Evolutionary conservation across 2,797 vertebrate genomes (phyloP), one percentile per base, ranked within the genome.

Genomic region (Bradypus variegatus): DNA sequence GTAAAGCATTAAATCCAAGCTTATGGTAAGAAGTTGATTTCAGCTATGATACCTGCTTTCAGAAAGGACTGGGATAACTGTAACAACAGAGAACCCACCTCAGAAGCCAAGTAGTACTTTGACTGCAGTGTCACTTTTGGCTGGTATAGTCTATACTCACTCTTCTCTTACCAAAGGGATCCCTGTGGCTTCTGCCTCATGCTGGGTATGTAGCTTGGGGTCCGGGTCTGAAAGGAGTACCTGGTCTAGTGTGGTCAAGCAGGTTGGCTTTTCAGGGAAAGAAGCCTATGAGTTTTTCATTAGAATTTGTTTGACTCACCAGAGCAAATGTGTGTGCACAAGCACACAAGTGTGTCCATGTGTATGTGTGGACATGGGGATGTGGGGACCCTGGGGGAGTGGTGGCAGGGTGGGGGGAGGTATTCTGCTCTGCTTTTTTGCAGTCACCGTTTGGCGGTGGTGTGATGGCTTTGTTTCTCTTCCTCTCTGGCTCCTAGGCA

Each of bases 401-500:
- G 18, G 45, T 8, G 4, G n/a, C 29, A 79, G 62, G 14, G 65
- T 2, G 2, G 15, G 64, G 72, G 64, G 25, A 15, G 29, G 58
- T 73, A 10, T 58, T 85, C 58, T 86, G 41, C 82, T 81, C 23
- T 72, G 4, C 19, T 2, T 53, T 70, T 10, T 3, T 58, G 7
- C 18, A 6, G 38, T 53, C 45, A 0, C 25, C 48, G 1, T 10
- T 60, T 65, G 77, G 4, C 0, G 31, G 78, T 58, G 19, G 67
- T 95, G 19, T 95, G 92, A 36, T 78, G 0, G 88, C 12, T 0
- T 92, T 92, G 81, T 97, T 89, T 95, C 84, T 92, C 75, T 48
- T 93, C 85, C 91, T 69, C 75, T 95, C 94, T 87, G 94, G 92
- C 91, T 95, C 91, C 31, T 85, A 98, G 97, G 94, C 55, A 78